These are phyloP conservation scores for Psittacula derbiana DNA, from an alignment of 2,797 vertebrate species.

Conservation along the genomic window DNA sequence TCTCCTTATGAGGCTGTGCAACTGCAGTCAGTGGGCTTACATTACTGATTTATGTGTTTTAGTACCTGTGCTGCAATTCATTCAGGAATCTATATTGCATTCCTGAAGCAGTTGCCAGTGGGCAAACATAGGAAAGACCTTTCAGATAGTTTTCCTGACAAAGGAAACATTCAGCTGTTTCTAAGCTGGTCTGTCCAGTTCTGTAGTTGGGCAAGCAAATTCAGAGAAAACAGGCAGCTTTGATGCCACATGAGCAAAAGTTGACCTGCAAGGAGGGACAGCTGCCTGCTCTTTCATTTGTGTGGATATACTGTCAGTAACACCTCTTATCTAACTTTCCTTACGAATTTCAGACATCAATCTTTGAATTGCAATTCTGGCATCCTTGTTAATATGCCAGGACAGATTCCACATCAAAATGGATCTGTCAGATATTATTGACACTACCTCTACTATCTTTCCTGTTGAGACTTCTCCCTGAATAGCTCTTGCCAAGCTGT, in stretches of 20 bases:
- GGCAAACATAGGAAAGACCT: background rate
- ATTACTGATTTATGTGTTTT: background rate
- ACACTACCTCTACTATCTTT: background rate
- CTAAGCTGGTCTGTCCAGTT: constrained; percentile 21
- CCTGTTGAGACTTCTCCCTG: background rate
- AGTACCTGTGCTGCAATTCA: background rate
- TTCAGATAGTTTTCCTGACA: background rate
- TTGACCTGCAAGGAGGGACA: background rate
- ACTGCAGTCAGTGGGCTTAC: background rate
- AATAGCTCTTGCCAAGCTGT: background rate
- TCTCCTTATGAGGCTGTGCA: background rate
- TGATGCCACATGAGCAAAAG: background rate
- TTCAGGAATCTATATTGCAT: background rate
- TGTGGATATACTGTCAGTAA: background rate
- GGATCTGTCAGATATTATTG: background rate
- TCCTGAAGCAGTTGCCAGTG: constrained; percentile 6
- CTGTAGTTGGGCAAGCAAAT: background rate
- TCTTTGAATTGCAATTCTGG: background rate
- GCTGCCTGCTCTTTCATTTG: background rate
- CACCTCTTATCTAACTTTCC: background rate
- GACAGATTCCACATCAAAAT: background rate
- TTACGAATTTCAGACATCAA: background rate
- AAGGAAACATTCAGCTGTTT: background rate
- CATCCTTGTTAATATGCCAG: background rate
- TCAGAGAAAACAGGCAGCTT: background rate